phyloP scores from a whole-genome alignment of 1,140 invertebrate species.

The Metopolophium dirhodum region DNA sequence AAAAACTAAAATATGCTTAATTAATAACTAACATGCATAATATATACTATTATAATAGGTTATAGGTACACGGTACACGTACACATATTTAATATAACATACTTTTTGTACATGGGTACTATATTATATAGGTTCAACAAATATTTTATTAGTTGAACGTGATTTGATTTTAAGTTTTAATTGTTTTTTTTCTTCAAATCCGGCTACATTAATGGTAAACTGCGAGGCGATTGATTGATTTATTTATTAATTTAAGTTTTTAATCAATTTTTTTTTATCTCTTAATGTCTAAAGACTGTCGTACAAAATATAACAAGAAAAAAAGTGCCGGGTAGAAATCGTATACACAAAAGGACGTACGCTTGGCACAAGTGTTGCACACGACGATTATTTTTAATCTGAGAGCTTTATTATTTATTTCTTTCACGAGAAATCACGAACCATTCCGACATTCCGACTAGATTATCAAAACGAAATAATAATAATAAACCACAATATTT shows the following conservation, averaged over 20 bases:
- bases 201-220: background rate
- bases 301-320: conserved; percentile 6
- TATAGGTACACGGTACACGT: background rate
- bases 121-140: background rate
- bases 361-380: conserved; percentile 45
- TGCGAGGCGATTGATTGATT: background rate
- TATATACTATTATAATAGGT: background rate
- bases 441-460: background rate
- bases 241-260: background rate
- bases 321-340: background rate
- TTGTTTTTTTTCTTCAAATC: background rate
- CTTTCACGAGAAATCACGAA: conserved; percentile 17
- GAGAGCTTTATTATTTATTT: conserved; percentile 29
- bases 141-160: background rate
- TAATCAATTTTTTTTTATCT: background rate
- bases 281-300: background rate
- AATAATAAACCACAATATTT: conserved; percentile 5
- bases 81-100: background rate
- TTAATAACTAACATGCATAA: no score
- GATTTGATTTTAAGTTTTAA: background rate
- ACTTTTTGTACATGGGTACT: background rate
- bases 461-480: conserved; percentile 19
- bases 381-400: conserved; percentile 57
- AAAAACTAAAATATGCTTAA: background rate
- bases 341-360: conserved; percentile 22